These are phyloP conservation scores for Erannis defoliaria DNA, from an alignment of 2,888 invertebrate genomes.

Conservation along the genomic window DNA sequence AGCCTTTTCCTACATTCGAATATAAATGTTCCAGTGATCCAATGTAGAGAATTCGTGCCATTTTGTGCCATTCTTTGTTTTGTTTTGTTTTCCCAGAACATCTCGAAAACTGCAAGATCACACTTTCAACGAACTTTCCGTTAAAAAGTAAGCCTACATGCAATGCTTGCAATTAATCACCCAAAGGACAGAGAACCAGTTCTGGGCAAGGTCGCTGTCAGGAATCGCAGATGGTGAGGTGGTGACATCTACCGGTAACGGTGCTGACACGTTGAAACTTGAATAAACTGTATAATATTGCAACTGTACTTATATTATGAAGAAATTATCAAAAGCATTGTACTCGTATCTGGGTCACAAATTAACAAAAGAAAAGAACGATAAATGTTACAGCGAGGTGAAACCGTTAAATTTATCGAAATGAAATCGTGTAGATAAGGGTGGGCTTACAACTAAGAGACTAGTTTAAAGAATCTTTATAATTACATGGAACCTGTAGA, in stretches of 20 bases:
- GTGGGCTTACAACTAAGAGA: too few relatives aligned
- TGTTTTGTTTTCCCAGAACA: too few relatives aligned
- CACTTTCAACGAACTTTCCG: slow-evolving; percentile 6
- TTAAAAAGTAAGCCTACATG: slow-evolving; percentile 9
- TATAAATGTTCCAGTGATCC: too few relatives aligned
- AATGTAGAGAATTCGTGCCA: too few relatives aligned
- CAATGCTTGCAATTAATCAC: slow-evolving; percentile 22
- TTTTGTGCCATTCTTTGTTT: too few relatives aligned
- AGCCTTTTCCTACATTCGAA: too few relatives aligned
- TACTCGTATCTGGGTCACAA: too few relatives aligned
- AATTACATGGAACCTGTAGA: too few relatives aligned
- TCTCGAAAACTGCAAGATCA: slow-evolving; percentile 10
- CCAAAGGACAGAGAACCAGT: slow-evolving; percentile 46
- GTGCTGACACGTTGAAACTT: slow-evolving; percentile 38
- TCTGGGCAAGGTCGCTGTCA: slow-evolving; percentile 48
- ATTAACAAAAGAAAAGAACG: too few relatives aligned
- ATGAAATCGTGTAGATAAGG: not conserved
- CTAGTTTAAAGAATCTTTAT: too few relatives aligned
- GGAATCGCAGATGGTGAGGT: slow-evolving; percentile 50
- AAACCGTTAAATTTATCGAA: not conserved
- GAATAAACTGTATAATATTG: slow-evolving; percentile 15
- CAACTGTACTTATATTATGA: not conserved
- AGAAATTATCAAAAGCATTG: not conserved
- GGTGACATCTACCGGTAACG: slow-evolving; percentile 45
- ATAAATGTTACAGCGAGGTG: too few relatives aligned